phyloP scores from a whole-genome alignment of 2,888 invertebrate species.

The Hofmannophila pseudospretella region DNA sequence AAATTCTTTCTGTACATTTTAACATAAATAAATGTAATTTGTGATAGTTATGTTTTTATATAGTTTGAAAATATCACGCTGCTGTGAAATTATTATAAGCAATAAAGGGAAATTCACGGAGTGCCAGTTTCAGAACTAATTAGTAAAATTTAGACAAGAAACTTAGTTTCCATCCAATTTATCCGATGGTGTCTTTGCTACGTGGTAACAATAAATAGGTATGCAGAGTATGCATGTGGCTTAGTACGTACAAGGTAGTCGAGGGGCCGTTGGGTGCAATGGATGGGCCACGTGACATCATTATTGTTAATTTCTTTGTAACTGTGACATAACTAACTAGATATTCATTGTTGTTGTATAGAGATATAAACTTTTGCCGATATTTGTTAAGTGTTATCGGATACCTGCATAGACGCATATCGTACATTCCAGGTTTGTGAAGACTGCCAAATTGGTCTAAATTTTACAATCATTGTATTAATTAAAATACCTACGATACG shows the following conservation, averaged over 20 bases:
- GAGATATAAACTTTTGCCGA: constrained; percentile 66
- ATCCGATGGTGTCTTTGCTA: no score
- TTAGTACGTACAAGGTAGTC: no score
- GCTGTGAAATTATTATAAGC: neutral
- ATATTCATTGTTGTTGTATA: constrained; percentile 73
- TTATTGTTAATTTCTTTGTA: constrained; percentile 57
- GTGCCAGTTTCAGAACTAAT: no score
- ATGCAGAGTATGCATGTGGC: no score
- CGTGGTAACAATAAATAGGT: neutral
- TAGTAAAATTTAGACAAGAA: no score
- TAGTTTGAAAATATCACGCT: neutral
- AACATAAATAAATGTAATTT: constrained; percentile 19
- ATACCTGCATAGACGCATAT: constrained; percentile 77
- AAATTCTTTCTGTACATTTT: neutral
- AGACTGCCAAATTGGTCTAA: constrained; percentile 78
- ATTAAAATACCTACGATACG: constrained; percentile 70
- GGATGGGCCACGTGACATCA: constrained; percentile 18
- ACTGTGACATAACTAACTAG: constrained; percentile 47
- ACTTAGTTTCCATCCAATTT: no score
- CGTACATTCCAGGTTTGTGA: constrained; percentile 78
- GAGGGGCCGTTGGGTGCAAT: neutral
- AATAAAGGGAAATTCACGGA: neutral
- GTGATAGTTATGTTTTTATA: no score
- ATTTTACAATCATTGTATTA: constrained; percentile 73
- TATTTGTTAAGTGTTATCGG: constrained; percentile 72